Percentiles rank a stretch among this genome's conserved stretches.
Conservation (phyloP, 2,888 invertebrate species). For the Nasonia oneida region DNA sequence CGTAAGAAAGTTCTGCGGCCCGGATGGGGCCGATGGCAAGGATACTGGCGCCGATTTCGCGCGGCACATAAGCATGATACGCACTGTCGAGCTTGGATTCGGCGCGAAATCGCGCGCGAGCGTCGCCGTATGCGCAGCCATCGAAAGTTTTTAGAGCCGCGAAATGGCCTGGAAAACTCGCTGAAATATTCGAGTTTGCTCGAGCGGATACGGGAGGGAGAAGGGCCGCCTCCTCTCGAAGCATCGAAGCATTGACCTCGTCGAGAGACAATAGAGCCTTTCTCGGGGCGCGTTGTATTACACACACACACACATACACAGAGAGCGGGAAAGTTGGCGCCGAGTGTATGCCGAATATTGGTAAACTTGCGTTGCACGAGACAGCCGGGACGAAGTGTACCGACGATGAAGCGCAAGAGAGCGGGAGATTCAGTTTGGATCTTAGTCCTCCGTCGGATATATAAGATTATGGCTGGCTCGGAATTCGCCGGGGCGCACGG, state of each 20-base stretch:
- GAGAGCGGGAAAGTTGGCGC: conserved; percentile 30
- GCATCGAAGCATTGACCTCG: conserved; percentile 48
- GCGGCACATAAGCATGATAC: neutral
- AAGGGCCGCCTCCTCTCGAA: neutral
- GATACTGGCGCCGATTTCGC: neutral
- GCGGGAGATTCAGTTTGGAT: conserved; percentile 57
- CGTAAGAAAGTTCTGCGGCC: neutral
- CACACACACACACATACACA: no score
- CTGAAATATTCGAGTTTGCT: conserved; percentile 38
- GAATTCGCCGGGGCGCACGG: conserved; percentile 45
- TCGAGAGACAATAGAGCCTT: conserved; percentile 49
- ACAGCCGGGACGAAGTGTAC: neutral
- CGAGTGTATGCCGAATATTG: conserved; percentile 59
- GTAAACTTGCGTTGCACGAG: conserved; percentile 55
- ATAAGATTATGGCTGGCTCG: conserved; percentile 57
- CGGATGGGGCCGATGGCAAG: neutral
- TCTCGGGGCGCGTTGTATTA: neutral
- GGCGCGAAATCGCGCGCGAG: neutral
- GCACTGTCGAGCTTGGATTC: neutral
- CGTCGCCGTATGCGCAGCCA: conserved; percentile 1
- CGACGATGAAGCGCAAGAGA: neutral
- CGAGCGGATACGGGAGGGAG: neutral
- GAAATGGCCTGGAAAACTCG: conserved; percentile 49
- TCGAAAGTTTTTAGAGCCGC: conserved; percentile 21
- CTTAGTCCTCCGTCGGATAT: conserved; percentile 54